Evolutionary conservation across 2,113 vertebrate species (phyloP).

Genomic region (Genyomyrus donnyi): DNA sequence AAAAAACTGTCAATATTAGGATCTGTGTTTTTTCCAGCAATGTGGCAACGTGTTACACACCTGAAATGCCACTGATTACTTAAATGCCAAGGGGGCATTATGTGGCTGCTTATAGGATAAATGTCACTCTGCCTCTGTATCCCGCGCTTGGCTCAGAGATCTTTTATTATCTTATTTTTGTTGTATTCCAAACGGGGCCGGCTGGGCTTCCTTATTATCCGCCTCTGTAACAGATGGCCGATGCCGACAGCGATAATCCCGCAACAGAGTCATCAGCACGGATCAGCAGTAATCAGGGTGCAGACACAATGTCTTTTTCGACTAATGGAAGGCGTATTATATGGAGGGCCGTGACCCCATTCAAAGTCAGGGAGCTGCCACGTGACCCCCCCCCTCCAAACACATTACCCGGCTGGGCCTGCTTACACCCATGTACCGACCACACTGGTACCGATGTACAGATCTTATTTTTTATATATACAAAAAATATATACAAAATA

Average conservation of each 20-base stretch:
- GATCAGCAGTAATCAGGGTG: constrained; percentile 81
- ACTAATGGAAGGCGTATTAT: constrained; percentile 66
- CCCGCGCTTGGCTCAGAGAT: neutral
- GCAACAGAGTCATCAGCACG: constrained; percentile 79
- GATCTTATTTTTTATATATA: neutral
- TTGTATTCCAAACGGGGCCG: neutral
- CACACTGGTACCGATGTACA: neutral
- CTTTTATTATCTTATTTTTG: neutral
- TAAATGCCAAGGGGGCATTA: constrained; percentile 22
- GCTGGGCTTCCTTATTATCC: constrained; percentile 34
- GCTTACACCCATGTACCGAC: neutral
- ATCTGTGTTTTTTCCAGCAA: constrained; percentile 31
- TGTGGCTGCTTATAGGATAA: constrained; percentile 4
- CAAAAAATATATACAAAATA: too few species aligned
- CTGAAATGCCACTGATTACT: constrained; percentile 26
- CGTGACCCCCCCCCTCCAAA: neutral
- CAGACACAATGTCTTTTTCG: constrained; percentile 63
- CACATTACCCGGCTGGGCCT: neutral
- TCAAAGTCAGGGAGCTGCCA: constrained; percentile 48
- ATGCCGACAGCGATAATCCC: constrained; percentile 79
- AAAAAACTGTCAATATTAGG: constrained; percentile 50
- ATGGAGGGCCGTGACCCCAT: constrained; percentile 57
- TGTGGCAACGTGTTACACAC: constrained; percentile 13
- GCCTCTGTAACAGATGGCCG: constrained; percentile 76
- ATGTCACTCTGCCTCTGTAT: neutral